phyloP scores from a whole-genome alignment of 1,140 invertebrate species.

The Drosophila ficusphila region DNA sequence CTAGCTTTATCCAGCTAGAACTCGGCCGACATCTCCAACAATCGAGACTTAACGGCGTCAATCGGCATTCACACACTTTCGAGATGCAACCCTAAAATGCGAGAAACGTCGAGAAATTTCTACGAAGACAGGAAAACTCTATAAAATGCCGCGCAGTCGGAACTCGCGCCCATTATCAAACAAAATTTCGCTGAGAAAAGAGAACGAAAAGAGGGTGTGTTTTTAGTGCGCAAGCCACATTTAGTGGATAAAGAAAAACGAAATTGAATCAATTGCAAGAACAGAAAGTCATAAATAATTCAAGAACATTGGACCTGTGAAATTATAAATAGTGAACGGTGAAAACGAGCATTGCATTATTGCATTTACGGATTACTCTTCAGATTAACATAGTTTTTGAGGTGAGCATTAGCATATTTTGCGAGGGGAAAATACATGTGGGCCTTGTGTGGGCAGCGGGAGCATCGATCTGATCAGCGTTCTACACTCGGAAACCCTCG shows the following conservation, averaged over 20 bases:
- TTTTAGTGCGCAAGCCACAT: conserved; percentile 10
- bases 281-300: conserved; percentile 11
- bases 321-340: background rate
- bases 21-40: background rate
- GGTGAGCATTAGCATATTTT: conserved; percentile 21
- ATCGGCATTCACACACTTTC: conserved; percentile 15
- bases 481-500: conserved; percentile 6
- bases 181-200: conserved; percentile 11
- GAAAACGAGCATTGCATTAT: conserved; percentile 3
- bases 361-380: conserved; percentile 9
- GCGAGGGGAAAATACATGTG: background rate
- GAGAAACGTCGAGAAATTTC: conserved; percentile 69
- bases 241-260: conserved; percentile 8
- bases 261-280: conserved; percentile 27
- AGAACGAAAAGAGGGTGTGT: conserved; percentile 23
- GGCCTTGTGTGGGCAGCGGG: conserved; percentile 7
- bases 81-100: conserved; percentile 57
- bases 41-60: background rate
- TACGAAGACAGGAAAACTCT: conserved; percentile 42
- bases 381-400: background rate
- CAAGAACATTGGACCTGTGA: conserved; percentile 12
- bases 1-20: background rate
- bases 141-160: conserved; percentile 37
- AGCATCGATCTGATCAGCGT: conserved; percentile 5
- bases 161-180: conserved; percentile 34